Conservation (phyloP, 2,113 vertebrate species). For the Aegotheles bennettii region DNA sequence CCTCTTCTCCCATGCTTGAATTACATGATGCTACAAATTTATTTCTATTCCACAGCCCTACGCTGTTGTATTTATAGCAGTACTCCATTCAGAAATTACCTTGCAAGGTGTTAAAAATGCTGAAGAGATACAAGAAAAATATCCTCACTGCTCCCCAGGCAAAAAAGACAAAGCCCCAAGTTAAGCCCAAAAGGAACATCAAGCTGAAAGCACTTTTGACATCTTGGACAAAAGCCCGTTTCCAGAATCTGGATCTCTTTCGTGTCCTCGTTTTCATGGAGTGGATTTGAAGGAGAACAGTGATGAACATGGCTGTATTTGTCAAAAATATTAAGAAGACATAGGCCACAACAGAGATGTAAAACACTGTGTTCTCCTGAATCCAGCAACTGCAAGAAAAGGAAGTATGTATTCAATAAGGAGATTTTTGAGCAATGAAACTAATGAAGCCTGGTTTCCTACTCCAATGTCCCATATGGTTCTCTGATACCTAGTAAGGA, state of each 20-base stretch:
- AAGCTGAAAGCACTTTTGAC: conserved; percentile 80
- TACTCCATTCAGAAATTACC: conserved; percentile 65
- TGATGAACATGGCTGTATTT: conserved; percentile 79
- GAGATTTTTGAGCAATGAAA: background rate
- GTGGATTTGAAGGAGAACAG: conserved; percentile 83
- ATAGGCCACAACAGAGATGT: conserved; percentile 78
- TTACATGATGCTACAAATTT: background rate
- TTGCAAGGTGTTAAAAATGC: conserved; percentile 85
- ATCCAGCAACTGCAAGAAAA: conserved; percentile 86
- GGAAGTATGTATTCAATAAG: background rate
- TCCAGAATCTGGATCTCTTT: conserved; percentile 2
- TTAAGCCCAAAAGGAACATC: conserved; percentile 86
- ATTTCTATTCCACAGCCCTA: background rate
- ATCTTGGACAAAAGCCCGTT: conserved; percentile 61
- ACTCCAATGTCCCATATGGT: background rate
- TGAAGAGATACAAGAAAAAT: conserved; percentile 82
- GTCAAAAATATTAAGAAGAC: conserved; percentile 78
- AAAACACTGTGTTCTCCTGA: conserved; percentile 72
- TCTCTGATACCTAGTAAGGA: background rate
- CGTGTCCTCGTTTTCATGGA: conserved; percentile 67
- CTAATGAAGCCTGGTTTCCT: background rate
- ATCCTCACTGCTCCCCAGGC: conserved; percentile 76
- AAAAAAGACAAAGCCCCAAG: conserved; percentile 84
- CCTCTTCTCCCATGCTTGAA: background rate
- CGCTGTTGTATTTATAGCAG: background rate